Conservation (phyloP, 2,888 invertebrate genomes). For the Torymus tubicola region DNA sequence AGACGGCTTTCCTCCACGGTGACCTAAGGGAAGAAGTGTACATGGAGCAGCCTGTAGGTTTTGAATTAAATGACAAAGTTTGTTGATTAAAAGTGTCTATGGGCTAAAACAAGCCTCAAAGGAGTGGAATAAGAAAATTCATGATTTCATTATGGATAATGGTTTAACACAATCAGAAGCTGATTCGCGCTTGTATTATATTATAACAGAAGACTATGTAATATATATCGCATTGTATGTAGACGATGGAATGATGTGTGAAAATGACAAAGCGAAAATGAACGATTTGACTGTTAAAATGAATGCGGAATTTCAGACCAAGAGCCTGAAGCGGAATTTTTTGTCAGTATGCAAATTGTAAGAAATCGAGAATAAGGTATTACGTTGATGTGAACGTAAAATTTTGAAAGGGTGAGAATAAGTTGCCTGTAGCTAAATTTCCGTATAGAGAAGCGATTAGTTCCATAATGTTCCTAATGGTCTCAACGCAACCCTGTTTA, state of each 20-base stretch:
- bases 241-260: constrained; percentile 26
- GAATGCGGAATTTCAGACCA: constrained; percentile 28
- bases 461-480: constrained; percentile 42
- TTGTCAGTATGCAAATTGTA: constrained; percentile 60
- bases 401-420: neutral
- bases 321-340: constrained; percentile 52
- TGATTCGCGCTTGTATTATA: constrained; percentile 51
- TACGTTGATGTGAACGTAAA: constrained; percentile 17
- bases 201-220: neutral
- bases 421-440: constrained; percentile 1
- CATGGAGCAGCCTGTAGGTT: constrained; percentile 59
- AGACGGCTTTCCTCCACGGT: constrained; percentile 61
- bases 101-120: constrained; percentile 63
- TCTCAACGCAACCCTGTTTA: constrained; percentile 42
- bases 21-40: constrained; percentile 58
- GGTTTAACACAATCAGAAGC: constrained; percentile 41
- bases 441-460: constrained; percentile 55
- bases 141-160: constrained; percentile 52
- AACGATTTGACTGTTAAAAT: constrained; percentile 10
- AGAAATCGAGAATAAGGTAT: constrained; percentile 16
- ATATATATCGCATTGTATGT: constrained; percentile 29
- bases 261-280: neutral
- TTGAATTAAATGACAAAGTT: constrained; percentile 43
- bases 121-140: constrained; percentile 62
- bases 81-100: constrained; percentile 57